A percentile compares a stretch with the other conserved stretches of the same genome.
Evolutionary conservation across 2,113 vertebrate species (phyloP).

Genomic region (Promerops cafer): DNA sequence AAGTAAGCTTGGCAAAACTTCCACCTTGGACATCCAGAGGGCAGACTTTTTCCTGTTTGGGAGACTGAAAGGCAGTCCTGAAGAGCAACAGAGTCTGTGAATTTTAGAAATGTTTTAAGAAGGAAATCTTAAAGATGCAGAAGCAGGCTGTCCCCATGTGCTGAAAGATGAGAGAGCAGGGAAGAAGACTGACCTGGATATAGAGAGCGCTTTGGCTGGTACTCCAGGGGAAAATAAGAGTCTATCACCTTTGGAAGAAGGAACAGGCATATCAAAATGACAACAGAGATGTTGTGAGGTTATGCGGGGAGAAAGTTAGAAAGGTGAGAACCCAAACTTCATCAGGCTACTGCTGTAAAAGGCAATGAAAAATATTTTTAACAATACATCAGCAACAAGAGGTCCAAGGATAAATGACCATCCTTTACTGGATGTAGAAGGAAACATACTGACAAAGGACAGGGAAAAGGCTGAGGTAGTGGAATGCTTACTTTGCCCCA

Average conservation of each 20-base stretch:
- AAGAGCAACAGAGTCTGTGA: background rate
- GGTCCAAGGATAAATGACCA: background rate
- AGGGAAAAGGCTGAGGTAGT: background rate
- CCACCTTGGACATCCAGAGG: background rate
- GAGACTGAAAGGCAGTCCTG: background rate
- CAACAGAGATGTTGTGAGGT: background rate
- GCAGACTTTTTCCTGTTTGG: background rate
- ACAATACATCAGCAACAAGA: background rate
- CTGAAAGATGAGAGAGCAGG: background rate
- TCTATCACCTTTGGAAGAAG: background rate
- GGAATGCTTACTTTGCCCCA: background rate
- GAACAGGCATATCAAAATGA: background rate
- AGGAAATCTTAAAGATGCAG: background rate
- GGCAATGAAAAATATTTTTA: background rate
- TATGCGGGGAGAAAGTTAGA: background rate
- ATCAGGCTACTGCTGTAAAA: background rate
- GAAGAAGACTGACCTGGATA: background rate
- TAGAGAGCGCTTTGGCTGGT: background rate
- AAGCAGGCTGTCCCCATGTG: background rate
- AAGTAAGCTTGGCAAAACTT: background rate
- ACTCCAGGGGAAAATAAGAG: background rate
- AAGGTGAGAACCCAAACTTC: background rate
- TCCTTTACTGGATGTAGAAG: background rate
- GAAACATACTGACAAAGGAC: background rate
- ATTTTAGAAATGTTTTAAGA: background rate